Evolutionary conservation across 2,113 vertebrate species (phyloP), one percentile per base, ranked within the genome.

Genomic region (Mellivora capensis): DNA sequence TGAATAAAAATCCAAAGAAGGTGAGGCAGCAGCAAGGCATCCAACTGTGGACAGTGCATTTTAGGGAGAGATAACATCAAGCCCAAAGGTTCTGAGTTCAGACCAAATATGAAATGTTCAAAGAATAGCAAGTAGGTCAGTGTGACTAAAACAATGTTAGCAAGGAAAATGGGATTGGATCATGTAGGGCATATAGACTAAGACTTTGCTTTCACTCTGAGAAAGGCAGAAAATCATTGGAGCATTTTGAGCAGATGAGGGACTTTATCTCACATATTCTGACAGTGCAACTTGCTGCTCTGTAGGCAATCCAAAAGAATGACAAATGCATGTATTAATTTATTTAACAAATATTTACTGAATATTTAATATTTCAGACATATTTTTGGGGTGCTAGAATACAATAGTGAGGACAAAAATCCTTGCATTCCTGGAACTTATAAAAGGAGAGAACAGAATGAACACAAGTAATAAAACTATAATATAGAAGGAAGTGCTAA

Each of bases 1-100:
- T 86, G 15, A 74, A 44, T 90, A 86, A 95, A 92, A 95, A 74
- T 7, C 18, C 52, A 83, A 85, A 93, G n/a, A 90, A 96, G 3
- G 4, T 86, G n/a, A 95, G 21, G 34, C 23, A 90, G 44, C 37
- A 85, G 27, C 20, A 82, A 94, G 15, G 15, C 4, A 74, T 80
- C 21, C 54, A 72, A 82, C 31, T 81, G 20, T 54, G 18, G 39
- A 14, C 59, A 57, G 13, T 79, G 18, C 23, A 92, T 54, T 93
- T 93, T 25, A 80, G 27, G 6, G 69, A 84, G 18, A 89, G 44
- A 74, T 29, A 72, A 37, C n/a, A 79, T 39, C 54, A 87, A 79
- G 34, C 95, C 20, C 44, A 86, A 85, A 69, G 64, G 12, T 39
- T 87, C 72, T 93, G 21, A 86, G 27, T 80, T 79, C 57, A 44